Evolutionary conservation across 2,797 vertebrate species (phyloP).

Genomic region (Nothura maculosa): DNA sequence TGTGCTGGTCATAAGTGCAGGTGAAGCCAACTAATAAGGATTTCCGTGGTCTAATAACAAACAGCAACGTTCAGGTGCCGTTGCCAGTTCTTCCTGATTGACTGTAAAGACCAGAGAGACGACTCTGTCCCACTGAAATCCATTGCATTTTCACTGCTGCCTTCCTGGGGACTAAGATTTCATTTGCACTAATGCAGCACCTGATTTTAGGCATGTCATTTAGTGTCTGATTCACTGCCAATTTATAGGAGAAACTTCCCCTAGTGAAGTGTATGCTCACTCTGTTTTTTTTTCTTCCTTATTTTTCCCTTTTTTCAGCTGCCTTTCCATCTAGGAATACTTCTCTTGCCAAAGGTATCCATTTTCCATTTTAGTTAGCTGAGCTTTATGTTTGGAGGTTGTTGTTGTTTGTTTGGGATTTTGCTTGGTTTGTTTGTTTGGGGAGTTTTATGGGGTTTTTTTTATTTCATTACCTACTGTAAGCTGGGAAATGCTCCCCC

Average conservation of each 20-base stretch:
- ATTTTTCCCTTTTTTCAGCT: accelerated
- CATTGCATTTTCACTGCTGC: slow-evolving; percentile 60
- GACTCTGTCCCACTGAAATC: slow-evolving; percentile 56
- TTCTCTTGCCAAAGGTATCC: slow-evolving; percentile 14
- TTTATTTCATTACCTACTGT: slow-evolving; percentile 21
- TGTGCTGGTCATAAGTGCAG: slow-evolving; percentile 33
- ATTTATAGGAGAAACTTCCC: slow-evolving; percentile 37
- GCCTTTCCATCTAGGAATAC: neutral
- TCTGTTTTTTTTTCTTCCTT: neutral
- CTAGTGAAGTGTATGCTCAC: neutral
- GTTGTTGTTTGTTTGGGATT: neutral
- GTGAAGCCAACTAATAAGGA: slow-evolving; percentile 58
- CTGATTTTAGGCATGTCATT: slow-evolving; percentile 65
- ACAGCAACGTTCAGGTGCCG: neutral
- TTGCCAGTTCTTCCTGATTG: slow-evolving; percentile 62
- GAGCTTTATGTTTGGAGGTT: neutral
- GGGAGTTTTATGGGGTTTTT: neutral
- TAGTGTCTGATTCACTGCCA: slow-evolving; percentile 52
- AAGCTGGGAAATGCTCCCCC: slow-evolving; percentile 28
- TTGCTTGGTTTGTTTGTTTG: neutral
- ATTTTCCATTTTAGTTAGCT: neutral
- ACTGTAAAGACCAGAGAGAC: slow-evolving; percentile 59
- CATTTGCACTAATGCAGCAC: slow-evolving; percentile 61
- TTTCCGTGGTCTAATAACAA: slow-evolving; percentile 65
- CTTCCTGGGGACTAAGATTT: slow-evolving; percentile 72